Base-by-base conservation (phyloP, 2,113 vertebrate genomes). In the Aviceda subcristata region DNA sequence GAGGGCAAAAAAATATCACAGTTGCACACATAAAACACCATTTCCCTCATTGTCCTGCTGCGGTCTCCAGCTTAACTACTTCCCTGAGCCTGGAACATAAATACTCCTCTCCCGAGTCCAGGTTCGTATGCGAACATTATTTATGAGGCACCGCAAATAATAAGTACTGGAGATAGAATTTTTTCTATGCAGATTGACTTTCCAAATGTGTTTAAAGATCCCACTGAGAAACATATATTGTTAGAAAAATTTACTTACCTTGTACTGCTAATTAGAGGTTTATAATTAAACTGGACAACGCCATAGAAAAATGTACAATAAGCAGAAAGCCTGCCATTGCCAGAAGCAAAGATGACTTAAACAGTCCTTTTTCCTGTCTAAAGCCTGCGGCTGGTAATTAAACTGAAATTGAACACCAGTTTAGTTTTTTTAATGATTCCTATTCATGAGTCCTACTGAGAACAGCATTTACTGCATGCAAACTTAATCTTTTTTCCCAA, bases 251-350 rank as follows among this genome's bases (percentile, higher is more conserved):
- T 57, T 64, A 53, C 53, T 79, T 86, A 86, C 48, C 36, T 95
- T 92, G 48, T 45, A 38, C 24, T 53, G 39, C 56, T 84, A 93
- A 91, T 92, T 72, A 92, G 20, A 84, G 9, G 12, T 78, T 91
- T 94, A 71, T 46, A 89, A 89, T 94, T 68, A 81, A 92, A 91
- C 64, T 68, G 95, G 91, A 94, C 94, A 86, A 89, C 92, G 15
- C 5, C 82, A 75, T 6, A 84, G 46, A 75, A 90, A 90, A 95
- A 90, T 3, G 13, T 59, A 71, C 22, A 92, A 77, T 68, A 87
- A 86, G 56, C 79, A 95, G 41, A 63, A 86, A 81, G 9, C 3
- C 24, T 71, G 55, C 29, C 43, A 81, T 60, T 94, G 83, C 91
- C 88, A 96, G 56, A 74, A 94, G 56, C 43, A 88, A 77, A 86